Percentiles rank a stretch among this genome's conserved stretches.
These are phyloP conservation scores for Tetramorium parvispinum DNA, from an alignment of 1,140 invertebrate species.

Conservation along the genomic window DNA sequence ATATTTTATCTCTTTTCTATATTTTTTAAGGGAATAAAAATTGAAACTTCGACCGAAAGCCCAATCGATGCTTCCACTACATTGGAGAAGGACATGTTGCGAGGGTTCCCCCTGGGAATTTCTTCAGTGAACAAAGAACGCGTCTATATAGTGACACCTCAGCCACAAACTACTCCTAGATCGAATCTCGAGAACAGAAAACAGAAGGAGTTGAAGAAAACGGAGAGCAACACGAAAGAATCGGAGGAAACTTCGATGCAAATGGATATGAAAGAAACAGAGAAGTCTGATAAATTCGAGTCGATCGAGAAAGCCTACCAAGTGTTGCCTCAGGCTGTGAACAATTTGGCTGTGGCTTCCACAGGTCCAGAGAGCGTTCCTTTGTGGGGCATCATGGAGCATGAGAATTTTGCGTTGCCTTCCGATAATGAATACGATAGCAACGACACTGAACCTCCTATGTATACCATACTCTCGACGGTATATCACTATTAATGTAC, in stretches of 20 bases:
- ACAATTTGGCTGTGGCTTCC: conserved; percentile 82
- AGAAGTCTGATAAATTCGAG: conserved; percentile 63
- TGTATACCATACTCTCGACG: conserved; percentile 82
- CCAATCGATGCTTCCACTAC: neutral
- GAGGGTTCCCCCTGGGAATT: conserved; percentile 89
- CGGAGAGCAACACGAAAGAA: neutral
- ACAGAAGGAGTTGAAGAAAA: neutral
- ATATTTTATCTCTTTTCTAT: neutral
- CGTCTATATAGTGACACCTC: conserved; percentile 92
- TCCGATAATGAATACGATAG: conserved; percentile 58
- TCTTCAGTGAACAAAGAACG: conserved; percentile 91
- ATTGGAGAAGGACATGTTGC: conserved; percentile 84
- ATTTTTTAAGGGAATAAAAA: conserved; percentile 22
- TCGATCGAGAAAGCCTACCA: conserved; percentile 83
- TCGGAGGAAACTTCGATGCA: no score
- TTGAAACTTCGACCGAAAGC: neutral
- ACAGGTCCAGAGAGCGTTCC: conserved; percentile 80
- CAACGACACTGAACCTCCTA: conserved; percentile 66
- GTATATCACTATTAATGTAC: conserved; percentile 44
- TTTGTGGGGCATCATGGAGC: conserved; percentile 84
- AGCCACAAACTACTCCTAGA: conserved; percentile 79
- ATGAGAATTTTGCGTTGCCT: conserved; percentile 78
- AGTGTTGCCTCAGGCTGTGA: conserved; percentile 84
- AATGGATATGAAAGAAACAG: neutral
- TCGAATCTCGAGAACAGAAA: conserved; percentile 54